These are phyloP conservation scores for Helicoverpa armigera DNA, from an alignment of 1,140 invertebrate species.

Conservation along the genomic window DNA sequence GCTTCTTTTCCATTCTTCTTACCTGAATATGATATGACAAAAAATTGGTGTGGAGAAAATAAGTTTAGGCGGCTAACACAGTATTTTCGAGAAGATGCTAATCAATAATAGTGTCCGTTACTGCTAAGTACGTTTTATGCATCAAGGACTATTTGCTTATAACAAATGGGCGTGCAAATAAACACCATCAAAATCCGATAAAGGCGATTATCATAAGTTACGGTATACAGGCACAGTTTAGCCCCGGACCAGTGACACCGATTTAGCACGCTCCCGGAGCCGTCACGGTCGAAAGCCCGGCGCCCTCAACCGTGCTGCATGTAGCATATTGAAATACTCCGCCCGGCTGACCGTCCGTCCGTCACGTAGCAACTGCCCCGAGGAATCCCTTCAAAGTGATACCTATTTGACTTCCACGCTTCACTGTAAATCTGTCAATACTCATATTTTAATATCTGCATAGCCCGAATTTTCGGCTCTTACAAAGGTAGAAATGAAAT, in stretches of 20 bases:
- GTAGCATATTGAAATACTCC: constrained; percentile 81
- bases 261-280: constrained; percentile 66
- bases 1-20: too few species aligned
- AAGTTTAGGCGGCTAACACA: too few species aligned
- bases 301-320: constrained; percentile 68
- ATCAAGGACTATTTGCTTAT: background rate
- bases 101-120: too few species aligned
- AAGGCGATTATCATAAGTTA: constrained; percentile 32
- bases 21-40: too few species aligned
- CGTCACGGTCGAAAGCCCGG: constrained; percentile 67
- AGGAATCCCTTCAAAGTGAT: constrained; percentile 75
- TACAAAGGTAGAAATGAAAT: constrained; percentile 27
- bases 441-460: constrained; percentile 62
- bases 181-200: background rate
- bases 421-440: constrained; percentile 74
- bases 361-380: constrained; percentile 69
- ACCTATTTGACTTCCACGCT: constrained; percentile 74
- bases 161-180: background rate
- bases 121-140: too few species aligned
- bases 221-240: constrained; percentile 5
- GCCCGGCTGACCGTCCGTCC: constrained; percentile 70
- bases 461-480: constrained; percentile 53
- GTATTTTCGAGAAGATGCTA: too few species aligned
- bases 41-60: too few species aligned
- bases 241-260: constrained; percentile 63